Evolutionary conservation across 1,140 invertebrate species (phyloP), one percentile per base, ranked within the genome.

Genomic region (Pogonognathellus flavescens): DNA sequence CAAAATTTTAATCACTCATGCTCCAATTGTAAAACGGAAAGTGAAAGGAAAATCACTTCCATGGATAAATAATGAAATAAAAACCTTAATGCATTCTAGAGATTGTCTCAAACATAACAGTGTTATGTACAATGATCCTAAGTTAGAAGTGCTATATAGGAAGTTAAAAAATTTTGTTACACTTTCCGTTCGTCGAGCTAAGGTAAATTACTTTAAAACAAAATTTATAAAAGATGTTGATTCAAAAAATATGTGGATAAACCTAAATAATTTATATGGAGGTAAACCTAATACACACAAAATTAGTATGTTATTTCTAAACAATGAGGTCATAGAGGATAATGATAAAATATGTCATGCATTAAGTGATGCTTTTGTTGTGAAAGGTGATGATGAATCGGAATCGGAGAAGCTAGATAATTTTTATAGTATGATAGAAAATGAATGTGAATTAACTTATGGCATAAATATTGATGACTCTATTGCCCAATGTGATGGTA

Each of bases 171-270:
- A 60, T 60, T 60, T 18, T 60, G 18, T 60, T 18, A 60, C 57
- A 8, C n/a, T 60, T 18, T 18, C 7, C 7, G 7, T 60, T n/a
- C 8, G 57, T 1, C 2, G 53, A 55, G 11, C 53, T 5, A 60
- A 60, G n/a, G 18, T 60, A 3, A 16, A 55, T 10, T 55, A 14
- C 9, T 55, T 5, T 18, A 16, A 18, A 5, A 18, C 14, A 60
- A 60, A 60, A 60, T 60, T 60, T 60, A 18, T 18, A 1, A 50
- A n/a, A 8, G 52, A 93, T 60, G n/a, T 60, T n/a, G 57, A 60
- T 18, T 60, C 57, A 1, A 60, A 60, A 7, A 5, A 7, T 1
- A 60, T 60, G 57, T 60, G 57, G 57, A 16, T 18, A 60, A 60
- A 60, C 7, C 7, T 60, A 60, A 60, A n/a, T 7, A 16, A 60